These are phyloP conservation scores for Heliconius hewitsoni DNA, from an alignment of 1,140 invertebrate genomes.

Conservation along the genomic window DNA sequence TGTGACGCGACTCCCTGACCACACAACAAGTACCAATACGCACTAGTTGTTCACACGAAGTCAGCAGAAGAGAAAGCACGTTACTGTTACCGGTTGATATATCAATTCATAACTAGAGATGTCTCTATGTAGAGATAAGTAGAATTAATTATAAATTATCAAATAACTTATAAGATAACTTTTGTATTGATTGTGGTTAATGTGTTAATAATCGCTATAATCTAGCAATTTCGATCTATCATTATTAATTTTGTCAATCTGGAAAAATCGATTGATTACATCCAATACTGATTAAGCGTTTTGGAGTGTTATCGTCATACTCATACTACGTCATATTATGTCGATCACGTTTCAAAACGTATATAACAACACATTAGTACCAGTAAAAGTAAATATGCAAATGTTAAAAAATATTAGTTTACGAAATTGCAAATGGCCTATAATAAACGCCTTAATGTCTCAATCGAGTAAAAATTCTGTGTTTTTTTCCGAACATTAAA, in stretches of 20 bases:
- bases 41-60: too few species aligned
- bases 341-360: neutral
- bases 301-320: neutral
- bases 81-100: too few species aligned
- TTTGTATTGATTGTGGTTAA: neutral
- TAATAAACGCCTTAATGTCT: too few species aligned
- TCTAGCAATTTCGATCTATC: neutral
- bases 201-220: neutral
- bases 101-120: too few species aligned
- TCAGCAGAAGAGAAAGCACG: too few species aligned
- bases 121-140: too few species aligned
- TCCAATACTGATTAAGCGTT: neutral
- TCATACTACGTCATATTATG: neutral
- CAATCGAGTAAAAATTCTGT: too few species aligned
- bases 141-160: neutral
- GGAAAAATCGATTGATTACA: neutral
- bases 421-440: too few species aligned
- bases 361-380: neutral
- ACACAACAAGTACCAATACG: too few species aligned
- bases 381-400: neutral
- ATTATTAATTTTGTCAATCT: neutral
- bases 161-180: neutral
- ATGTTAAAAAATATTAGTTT: neutral
- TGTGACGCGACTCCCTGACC: too few species aligned
- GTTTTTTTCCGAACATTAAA: too few species aligned